Evolutionary conservation across 1,140 invertebrate genomes (phyloP), one percentile per base, ranked within the genome.

Genomic region (Temnothorax nylanderi): DNA sequence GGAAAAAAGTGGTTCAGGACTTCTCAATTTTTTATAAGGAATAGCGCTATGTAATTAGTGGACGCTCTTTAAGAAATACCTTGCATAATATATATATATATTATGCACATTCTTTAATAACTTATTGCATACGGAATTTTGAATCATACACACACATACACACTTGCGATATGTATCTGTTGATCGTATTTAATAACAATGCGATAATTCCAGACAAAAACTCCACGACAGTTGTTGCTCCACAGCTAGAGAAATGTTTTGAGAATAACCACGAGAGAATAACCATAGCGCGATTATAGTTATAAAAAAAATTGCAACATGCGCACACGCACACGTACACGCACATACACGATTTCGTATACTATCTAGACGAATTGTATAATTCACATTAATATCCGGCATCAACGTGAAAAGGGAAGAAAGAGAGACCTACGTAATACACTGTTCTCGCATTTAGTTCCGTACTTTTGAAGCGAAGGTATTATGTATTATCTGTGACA

Each of bases 121-220:
- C 88, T 86, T 91, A 89, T 91, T 89, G 49, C 49, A 58, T 58
- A 56, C 34, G 67, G 37, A 82, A 60, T 84, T 74, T 74, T 8
- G 7, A 74, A 58, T 71, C 26, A 88, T 18, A 82, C 49, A 78
- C 32, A 64, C 47, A 74, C 16, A 77, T 65, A 87, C 54, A 78
- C 54, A 69, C n/a, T 51, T 87, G 54, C 80, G 54, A 90, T 90
- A 90, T 75, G n/a, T 91, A 90, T 88, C 81, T 86, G 82, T 88
- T 81, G 71, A 80, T 85, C 86, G 74, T 84, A 67, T 86, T 78
- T 88, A 90, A 51, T 85, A 90, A 89, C 64, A 47, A 90, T n/a
- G 60, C 86, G 89, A 90, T 90, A 90, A 88, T 69, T 85, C 76
- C 41, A 72, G 85, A 90, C 64, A 89, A 65, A 89, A 88, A 85